Conservation (phyloP, 2,113 vertebrate species). For the Chauna torquata region DNA sequence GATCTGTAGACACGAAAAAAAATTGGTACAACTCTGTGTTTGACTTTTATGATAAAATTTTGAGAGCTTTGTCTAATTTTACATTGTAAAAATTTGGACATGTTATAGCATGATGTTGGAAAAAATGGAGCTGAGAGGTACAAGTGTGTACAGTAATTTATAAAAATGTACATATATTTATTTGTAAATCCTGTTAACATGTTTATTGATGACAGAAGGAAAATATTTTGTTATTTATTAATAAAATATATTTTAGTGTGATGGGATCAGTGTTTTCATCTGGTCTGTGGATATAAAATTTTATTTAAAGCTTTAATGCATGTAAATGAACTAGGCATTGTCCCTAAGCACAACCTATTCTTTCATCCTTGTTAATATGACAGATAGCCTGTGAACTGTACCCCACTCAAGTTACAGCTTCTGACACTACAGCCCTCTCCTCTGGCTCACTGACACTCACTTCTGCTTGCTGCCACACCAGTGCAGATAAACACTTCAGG, state of each 20-base stretch:
- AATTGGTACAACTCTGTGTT: neutral
- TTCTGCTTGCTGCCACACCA: neutral
- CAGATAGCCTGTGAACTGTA: neutral
- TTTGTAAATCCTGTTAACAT: neutral
- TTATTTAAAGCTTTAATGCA: neutral
- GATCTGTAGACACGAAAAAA: neutral
- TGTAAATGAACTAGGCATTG: neutral
- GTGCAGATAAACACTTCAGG: neutral
- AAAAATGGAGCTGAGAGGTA: neutral
- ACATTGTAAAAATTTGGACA: neutral
- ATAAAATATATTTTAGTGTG: conserved; percentile 54
- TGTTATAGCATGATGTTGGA: neutral
- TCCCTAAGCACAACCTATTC: neutral
- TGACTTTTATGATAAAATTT: neutral
- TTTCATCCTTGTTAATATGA: neutral
- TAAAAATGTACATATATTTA: neutral
- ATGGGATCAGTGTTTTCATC: neutral
- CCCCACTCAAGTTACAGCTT: neutral
- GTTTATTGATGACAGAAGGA: neutral
- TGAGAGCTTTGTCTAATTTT: neutral
- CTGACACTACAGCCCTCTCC: neutral
- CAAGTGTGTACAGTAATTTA: neutral
- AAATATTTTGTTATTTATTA: conserved; percentile 35
- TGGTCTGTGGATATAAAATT: neutral
- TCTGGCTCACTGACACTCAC: neutral